phyloP scores from a whole-genome alignment of 2,797 vertebrate genomes.

The Danio aesculapii region DNA sequence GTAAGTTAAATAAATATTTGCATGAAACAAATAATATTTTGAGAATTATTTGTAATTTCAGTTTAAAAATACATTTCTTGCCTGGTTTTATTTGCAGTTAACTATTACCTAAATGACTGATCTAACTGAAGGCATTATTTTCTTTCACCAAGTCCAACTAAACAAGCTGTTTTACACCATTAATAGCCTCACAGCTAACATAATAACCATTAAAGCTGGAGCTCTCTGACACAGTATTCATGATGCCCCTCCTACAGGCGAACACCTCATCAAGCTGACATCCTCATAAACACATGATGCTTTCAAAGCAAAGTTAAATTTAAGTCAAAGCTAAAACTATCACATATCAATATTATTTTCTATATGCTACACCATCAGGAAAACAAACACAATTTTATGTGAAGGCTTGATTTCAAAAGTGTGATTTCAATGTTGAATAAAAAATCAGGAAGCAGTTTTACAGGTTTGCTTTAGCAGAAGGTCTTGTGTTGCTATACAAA shows the following conservation, averaged over 20 bases:
- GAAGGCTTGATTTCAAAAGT: background rate
- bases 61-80: no score
- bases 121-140: background rate
- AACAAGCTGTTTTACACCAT: background rate
- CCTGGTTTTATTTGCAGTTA: no score
- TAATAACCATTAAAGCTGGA: background rate
- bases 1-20: no score
- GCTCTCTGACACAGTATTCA: background rate
- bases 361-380: background rate
- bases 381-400: background rate
- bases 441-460: conserved; percentile 18
- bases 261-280: background rate
- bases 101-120: background rate
- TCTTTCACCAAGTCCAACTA: background rate
- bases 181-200: background rate
- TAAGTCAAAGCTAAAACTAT: background rate
- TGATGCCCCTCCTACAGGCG: background rate
- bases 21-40: no score
- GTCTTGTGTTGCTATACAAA: conserved; percentile 27
- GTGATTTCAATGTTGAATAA: no score
- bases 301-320: background rate
- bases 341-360: background rate
- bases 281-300: background rate
- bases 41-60: no score
- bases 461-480: conserved; percentile 32